Evolutionary conservation across 2,113 vertebrate genomes (phyloP).

Genomic region (Bettongia penicillata): DNA sequence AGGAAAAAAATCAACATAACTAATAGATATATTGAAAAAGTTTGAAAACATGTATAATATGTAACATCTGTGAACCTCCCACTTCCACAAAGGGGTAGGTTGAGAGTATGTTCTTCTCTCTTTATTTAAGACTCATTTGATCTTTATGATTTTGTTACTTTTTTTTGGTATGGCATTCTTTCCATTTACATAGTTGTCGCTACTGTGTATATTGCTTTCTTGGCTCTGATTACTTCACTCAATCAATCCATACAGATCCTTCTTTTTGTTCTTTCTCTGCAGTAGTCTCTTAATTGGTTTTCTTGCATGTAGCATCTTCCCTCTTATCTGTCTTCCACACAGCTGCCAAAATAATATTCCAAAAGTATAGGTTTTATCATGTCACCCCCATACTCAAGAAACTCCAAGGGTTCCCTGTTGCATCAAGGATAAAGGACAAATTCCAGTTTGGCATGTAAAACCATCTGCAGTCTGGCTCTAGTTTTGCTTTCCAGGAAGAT

Average conservation of each 20-base stretch:
- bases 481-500: not conserved
- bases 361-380: not conserved
- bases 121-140: not conserved
- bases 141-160: not conserved
- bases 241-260: not conserved
- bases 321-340: not conserved
- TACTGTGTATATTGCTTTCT: not conserved
- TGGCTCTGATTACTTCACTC: not conserved
- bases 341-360: not conserved
- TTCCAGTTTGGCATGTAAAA: not conserved
- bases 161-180: not conserved
- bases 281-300: not conserved
- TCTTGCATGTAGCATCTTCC: not conserved
- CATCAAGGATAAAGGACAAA: not conserved
- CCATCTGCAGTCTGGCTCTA: not conserved
- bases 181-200: not conserved
- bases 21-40: not conserved
- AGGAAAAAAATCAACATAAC: not conserved
- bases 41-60: not conserved
- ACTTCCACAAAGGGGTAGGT: conserved; percentile 2
- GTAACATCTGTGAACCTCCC: rapidly evolving
- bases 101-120: not conserved
- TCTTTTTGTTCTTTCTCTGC: not conserved
- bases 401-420: not conserved
- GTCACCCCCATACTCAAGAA: not conserved